These are phyloP conservation scores for Ictidomys tridecemlineatus DNA, from an alignment of 2,113 vertebrate genomes.

Conservation along the genomic window DNA sequence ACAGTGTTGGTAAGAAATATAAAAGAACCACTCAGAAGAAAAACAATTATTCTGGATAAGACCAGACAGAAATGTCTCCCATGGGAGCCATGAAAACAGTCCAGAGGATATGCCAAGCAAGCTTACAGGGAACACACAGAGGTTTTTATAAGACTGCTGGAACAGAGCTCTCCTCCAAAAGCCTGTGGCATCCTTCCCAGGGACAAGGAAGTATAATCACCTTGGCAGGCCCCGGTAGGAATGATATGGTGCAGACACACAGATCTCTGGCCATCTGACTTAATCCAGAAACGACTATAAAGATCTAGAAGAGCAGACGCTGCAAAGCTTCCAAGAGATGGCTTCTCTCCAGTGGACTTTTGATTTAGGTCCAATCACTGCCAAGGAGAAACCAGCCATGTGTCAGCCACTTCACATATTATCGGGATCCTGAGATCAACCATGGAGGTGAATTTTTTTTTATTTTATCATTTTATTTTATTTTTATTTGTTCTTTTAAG, in stretches of 20 bases:
- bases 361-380: background rate
- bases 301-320: slow-evolving; percentile 38
- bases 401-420: background rate
- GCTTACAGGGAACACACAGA: background rate
- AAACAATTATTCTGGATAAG: background rate
- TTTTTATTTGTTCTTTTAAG: too few relatives aligned
- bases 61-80: background rate
- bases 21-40: slow-evolving; percentile 26
- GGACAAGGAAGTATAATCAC: slow-evolving; percentile 53
- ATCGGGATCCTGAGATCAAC: background rate
- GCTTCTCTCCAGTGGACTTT: slow-evolving; percentile 17
- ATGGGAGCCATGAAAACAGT: background rate
- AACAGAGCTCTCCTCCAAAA: background rate
- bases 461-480: too few relatives aligned
- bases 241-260: slow-evolving; percentile 42
- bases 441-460: background rate
- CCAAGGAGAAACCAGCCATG: background rate
- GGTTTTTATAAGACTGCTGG: background rate
- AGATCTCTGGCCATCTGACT: slow-evolving; percentile 34
- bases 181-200: slow-evolving; percentile 9
- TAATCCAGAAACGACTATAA: slow-evolving; percentile 61
- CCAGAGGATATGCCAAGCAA: background rate
- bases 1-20: background rate
- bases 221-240: background rate
- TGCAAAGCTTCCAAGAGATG: background rate